These are phyloP conservation scores for Orestias chungarensis DNA, from an alignment of 2,797 vertebrate genomes.

Conservation along the genomic window DNA sequence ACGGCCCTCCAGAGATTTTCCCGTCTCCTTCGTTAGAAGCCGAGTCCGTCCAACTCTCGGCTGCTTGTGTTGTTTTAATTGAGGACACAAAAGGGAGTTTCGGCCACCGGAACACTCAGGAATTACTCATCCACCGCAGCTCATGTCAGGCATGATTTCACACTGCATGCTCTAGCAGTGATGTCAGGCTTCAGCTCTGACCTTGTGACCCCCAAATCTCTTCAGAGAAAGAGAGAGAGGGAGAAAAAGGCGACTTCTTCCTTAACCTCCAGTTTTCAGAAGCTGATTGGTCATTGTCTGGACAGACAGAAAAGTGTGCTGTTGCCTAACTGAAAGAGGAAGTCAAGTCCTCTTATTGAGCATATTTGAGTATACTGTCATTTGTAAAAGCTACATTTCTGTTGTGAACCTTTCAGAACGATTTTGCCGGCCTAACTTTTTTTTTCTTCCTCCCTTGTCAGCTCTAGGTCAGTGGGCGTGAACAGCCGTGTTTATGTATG, in stretches of 20 bases:
- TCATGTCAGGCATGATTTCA: conserved; percentile 55
- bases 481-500: conserved; percentile 20
- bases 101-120: conserved; percentile 51
- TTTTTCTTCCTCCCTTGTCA: not conserved
- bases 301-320: not conserved
- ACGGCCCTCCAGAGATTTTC: conserved; percentile 27
- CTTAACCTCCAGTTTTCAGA: conserved; percentile 17
- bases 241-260: conserved; percentile 21
- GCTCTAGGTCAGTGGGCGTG: conserved; percentile 25
- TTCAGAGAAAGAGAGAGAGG: no score
- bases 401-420: not conserved
- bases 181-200: conserved; percentile 66
- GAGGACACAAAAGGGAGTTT: conserved; percentile 52
- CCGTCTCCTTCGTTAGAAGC: conserved; percentile 35
- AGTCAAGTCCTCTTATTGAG: not conserved
- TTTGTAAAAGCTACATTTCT: not conserved
- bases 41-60: conserved; percentile 36
- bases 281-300: conserved; percentile 2
- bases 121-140: conserved; percentile 57
- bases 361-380: not conserved
- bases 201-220: conserved; percentile 58
- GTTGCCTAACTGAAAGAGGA: not conserved
- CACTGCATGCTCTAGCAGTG: conserved; percentile 60
- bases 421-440: not conserved
- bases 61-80: conserved; percentile 43